Evolutionary conservation across 2,797 vertebrate species (phyloP), one percentile per base, ranked within the genome.

Genomic region (Microchirus variegatus): DNA sequence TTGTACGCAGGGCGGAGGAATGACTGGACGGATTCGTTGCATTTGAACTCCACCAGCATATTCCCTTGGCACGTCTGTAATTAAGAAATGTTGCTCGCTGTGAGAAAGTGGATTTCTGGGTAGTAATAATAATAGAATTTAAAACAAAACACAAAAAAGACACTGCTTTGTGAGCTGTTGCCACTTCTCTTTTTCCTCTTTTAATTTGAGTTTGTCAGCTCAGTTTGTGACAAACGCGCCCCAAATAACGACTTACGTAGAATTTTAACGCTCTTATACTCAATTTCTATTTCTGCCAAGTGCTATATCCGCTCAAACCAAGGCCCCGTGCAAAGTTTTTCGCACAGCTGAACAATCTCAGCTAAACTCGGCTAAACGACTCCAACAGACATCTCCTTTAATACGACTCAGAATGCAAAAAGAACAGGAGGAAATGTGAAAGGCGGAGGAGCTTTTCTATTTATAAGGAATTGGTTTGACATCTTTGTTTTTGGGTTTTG

Each of bases 1-100:
- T 88, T 88, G 73, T 69, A 69, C 67, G 66, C 37, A 45, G 67
- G 64, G 76, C 41, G 42, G 65, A 9, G 16, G 50, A 10, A 14
- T 1, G 8, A 50, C 37, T 46, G 77, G 81, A 83, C 64, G 70
- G 76, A 70, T 75, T 83, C 35, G 72, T 74, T 77, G 75, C 80
- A 79, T 84, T 78, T 81, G 66, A 84, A 82, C 78, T 80, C 74
- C 74, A n/a, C 80, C 80, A 78, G 63, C 76, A 69, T 85, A 82
- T 67, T 82, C 84, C 84, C 65, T 83, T 71, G 67, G 67, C 71
- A 69, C 42, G 53, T 87, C 89, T 87, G 84, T 91, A 87, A 91
- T 91, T 91, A 88, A 53, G 90, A 88, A 78, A 85, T 86, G 77
- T 14, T 14, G 61, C 63, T 90, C 88, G 72, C 71, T 69, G 73